These are phyloP conservation scores for Temnopleurus reevesii DNA, from an alignment of 53 echinoderm and acorn worm species.

Conservation along the genomic window DNA sequence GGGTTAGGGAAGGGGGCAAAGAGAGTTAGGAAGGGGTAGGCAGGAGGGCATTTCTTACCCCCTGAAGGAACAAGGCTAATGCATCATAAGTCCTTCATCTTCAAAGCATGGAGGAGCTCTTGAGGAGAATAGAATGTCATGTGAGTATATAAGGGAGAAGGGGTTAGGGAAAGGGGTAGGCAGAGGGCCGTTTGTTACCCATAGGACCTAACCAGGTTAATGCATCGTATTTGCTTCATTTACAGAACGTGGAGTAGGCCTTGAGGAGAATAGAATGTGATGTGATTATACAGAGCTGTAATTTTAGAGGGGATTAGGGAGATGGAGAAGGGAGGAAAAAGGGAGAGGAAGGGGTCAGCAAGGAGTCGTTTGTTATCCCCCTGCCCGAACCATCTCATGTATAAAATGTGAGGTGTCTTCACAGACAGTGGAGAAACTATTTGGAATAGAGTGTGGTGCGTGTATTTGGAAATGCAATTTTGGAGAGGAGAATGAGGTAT, in stretches of 20 bases:
- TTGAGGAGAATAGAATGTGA: conserved; percentile 84
- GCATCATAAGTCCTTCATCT: conserved; percentile 55
- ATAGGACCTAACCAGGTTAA: not conserved
- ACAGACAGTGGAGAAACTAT: not conserved
- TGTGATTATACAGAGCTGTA: conserved; percentile 52
- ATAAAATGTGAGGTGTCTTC: not conserved
- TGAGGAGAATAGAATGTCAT: conserved; percentile 83
- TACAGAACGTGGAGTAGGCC: conserved; percentile 76
- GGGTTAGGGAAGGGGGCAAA: conserved; percentile 69
- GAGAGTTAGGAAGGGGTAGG: conserved; percentile 59
- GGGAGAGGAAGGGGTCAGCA: not conserved
- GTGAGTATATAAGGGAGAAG: no score
- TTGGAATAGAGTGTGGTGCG: not conserved
- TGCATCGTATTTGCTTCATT: conserved; percentile 22
- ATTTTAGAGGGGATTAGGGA: not conserved
- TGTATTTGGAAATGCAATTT: not conserved
- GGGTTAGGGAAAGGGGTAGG: no score
- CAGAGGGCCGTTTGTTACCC: no score
- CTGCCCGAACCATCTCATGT: not conserved
- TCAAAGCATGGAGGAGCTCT: conserved; percentile 74
- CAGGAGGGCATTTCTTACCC: no score
- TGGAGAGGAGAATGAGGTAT: not conserved
- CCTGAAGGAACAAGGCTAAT: conserved; percentile 33
- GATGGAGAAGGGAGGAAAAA: not conserved
- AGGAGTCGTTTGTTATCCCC: not conserved